A percentile compares a stretch with the other conserved stretches of the same genome.
phyloP scores from a whole-genome alignment of 2,888 invertebrate species.

The Lithosia quadra region DNA sequence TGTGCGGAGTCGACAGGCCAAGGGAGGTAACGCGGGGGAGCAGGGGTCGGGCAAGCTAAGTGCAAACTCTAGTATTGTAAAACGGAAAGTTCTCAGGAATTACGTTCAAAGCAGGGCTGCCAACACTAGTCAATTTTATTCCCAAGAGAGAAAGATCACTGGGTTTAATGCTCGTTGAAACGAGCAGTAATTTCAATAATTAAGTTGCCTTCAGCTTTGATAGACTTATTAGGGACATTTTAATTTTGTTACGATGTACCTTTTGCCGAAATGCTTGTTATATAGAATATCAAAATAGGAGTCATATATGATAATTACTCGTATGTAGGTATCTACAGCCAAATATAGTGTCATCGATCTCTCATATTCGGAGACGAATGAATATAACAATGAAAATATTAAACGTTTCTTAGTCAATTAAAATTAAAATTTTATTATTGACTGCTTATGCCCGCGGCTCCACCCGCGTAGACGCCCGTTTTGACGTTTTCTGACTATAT shows the following conservation, averaged over 20 bases:
- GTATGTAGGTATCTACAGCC: too few species aligned
- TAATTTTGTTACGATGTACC: not conserved
- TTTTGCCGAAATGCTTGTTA: not conserved
- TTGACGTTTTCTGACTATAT: too few species aligned
- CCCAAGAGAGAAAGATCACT: conserved; percentile 23
- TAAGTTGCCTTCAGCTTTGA: conserved; percentile 16
- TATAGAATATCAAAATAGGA: not conserved
- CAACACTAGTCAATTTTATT: conserved; percentile 27
- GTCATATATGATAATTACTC: not conserved
- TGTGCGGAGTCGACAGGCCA: conserved; percentile 28
- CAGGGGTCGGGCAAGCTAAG: conserved; percentile 54
- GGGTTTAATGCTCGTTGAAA: conserved; percentile 16
- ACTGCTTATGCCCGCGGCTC: too few species aligned
- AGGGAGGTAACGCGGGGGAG: conserved; percentile 23
- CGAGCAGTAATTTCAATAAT: conserved; percentile 30
- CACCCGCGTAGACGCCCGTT: too few species aligned
- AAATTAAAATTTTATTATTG: too few species aligned
- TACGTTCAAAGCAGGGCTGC: conserved; percentile 34
- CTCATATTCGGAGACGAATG: too few species aligned
- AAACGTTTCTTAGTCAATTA: too few species aligned
- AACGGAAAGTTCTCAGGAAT: conserved; percentile 59
- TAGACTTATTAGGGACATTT: not conserved
- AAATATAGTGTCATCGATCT: too few species aligned
- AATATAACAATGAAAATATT: too few species aligned
- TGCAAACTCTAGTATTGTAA: conserved; percentile 67